Evolutionary conservation across 2,888 invertebrate genomes (phyloP).

Genomic region (Orthonevra nobilis): DNA sequence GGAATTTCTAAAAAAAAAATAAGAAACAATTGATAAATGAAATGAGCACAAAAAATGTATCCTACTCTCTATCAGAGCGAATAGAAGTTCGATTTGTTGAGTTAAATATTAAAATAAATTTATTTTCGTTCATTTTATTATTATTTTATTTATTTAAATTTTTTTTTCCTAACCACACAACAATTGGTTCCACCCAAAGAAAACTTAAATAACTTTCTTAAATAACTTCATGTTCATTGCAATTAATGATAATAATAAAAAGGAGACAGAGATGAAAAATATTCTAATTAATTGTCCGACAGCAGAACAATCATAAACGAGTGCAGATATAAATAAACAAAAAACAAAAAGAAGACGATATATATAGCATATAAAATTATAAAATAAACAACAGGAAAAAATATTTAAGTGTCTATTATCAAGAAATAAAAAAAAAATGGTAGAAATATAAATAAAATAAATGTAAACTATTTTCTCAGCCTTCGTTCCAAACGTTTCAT

Average conservation of each 20-base stretch:
- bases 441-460: slow-evolving; percentile 45
- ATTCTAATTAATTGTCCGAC: slow-evolving; percentile 68
- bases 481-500: slow-evolving; percentile 55
- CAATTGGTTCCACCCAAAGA: slow-evolving; percentile 26
- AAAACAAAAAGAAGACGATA: slow-evolving; percentile 13
- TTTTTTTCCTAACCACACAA: slow-evolving; percentile 31
- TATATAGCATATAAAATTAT: slow-evolving; percentile 36
- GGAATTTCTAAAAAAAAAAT: slow-evolving; percentile 20
- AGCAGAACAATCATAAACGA: slow-evolving; percentile 70
- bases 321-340: slow-evolving; percentile 61
- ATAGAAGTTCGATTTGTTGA: slow-evolving; percentile 66
- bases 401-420: slow-evolving; percentile 66
- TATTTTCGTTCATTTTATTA: slow-evolving; percentile 6
- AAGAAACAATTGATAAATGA: slow-evolving; percentile 57
- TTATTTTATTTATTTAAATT: slow-evolving; percentile 23
- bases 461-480: slow-evolving; percentile 63
- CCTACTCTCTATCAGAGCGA: slow-evolving; percentile 70
- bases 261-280: slow-evolving; percentile 18
- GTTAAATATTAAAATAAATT: slow-evolving; percentile 17
- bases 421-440: too few relatives aligned
- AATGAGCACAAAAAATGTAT: slow-evolving; percentile 70
- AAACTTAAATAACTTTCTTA: slow-evolving; percentile 31
- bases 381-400: slow-evolving; percentile 38
- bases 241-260: slow-evolving; percentile 30
- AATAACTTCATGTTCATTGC: slow-evolving; percentile 27